Base-by-base conservation (phyloP, 2,888 invertebrate genomes). In the Drosophila antonietae region DNA sequence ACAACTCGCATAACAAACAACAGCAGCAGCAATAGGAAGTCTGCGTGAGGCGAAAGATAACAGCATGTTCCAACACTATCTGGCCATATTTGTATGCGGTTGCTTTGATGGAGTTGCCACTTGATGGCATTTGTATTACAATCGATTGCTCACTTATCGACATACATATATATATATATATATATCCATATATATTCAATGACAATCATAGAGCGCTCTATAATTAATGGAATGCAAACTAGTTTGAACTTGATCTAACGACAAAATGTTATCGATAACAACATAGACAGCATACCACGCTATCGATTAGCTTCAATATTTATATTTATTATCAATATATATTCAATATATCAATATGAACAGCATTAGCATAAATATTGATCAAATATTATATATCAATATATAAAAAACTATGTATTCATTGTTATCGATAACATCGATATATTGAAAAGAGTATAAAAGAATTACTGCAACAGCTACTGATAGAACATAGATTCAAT, bases 61-160 rank as follows among this genome's bases (percentile, higher is more conserved):
- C 57, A 57, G 47, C 47, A 18, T 49, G 47, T 49, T 23, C 18
- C n/a, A 37, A 3, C 47, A 39, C 37, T 31, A 49, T 28, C 23
- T 18, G 58, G 35, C 35, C 23, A 37, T 47, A 14, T 46, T 37
- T 58, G 58, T n/a, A 2, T 57, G 57, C 33, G 57, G 57, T 46
- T 41, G 31, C 31, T 56, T 41, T 41, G 55, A 56, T 41, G 14
- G 41, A 41, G 55, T 56, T 44, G 57, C n/a, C 44, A 57, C 33
- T 35, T 35, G 20, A 43, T 28, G 33, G 31, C 44, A 35, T 44
- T 44, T 20, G n/a, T 9, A 10, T 33, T 28, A 23, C 44, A 33
- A 57, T 46, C 57, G 33, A 44, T 56, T 56, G 57, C 44, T 43
- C 18, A 23, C 31, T 46, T 57, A 44, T 57, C 44, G 57, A 57